Base-by-base conservation (phyloP, 2,888 invertebrate species). In the Pristionchus maxplancki region DNA sequence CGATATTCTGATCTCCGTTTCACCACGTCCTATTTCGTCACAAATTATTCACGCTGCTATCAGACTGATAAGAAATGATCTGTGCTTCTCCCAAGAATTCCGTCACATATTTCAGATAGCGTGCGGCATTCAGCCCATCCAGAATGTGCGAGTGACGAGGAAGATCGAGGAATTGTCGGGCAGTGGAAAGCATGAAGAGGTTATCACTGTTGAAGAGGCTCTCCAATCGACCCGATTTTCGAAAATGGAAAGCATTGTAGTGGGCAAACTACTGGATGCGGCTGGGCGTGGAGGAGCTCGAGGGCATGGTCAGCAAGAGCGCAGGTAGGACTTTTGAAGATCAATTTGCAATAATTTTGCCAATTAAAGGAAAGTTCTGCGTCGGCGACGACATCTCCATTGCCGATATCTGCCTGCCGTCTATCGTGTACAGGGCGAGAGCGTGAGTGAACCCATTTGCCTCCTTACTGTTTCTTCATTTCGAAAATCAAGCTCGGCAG, bases 351-450 rank as follows among this genome's bases (percentile, higher is more conserved):
- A 8, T 9, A n/a, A 62, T 20, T 58, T 5, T 15, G 9, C 8
- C 17, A 3, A 3, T 28, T 64, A 3, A 1, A 64, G 64, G 64
- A 31, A 31, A 28, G 31, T 64, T 31, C 31, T 64, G 64, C 64
- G 64, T 64, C 64, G 64, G 64, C 1, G 64, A 64, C 64, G 64
- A 64, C 1, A 64, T 64, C 13, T 31, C 20, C 58, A 95, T 98
- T 94, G 98, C 98, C 9, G 99, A 99, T 95, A 97, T 98, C 94
- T 98, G 97, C 95, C 96, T 99, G 89, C 97, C 98, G 86, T 98
- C 98, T 81, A 98, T 99, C 96, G 97, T 98, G 88, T 97, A 97
- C 95, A 98, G 98, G 96, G 98, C 98, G 48, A 96, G 97, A 95
- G 97, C 97, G 97, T 97, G 31, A 44, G 64, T 44, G 44, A 44